These are phyloP conservation scores for Automeris io DNA, from an alignment of 2,888 invertebrate genomes.

Conservation along the genomic window DNA sequence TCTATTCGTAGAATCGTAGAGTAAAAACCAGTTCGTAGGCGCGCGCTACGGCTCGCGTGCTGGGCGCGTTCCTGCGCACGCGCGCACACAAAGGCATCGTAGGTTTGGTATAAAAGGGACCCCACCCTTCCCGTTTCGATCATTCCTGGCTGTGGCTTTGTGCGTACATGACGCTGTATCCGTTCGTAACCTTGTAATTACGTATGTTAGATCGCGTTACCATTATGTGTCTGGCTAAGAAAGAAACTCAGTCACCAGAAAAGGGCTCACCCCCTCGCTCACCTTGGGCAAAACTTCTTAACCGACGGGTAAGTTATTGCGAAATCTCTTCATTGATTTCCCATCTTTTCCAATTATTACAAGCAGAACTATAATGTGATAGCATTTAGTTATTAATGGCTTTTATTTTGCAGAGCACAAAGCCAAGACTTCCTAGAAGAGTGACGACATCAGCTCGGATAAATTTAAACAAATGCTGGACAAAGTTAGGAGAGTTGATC, in stretches of 20 bases:
- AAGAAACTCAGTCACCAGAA: conserved; percentile 58
- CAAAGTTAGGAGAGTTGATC: conserved; percentile 77
- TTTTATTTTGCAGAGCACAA: conserved; percentile 65
- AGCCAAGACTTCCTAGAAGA: conserved; percentile 75
- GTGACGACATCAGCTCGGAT: conserved; percentile 76
- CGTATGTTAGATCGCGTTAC: conserved; percentile 54
- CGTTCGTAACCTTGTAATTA: conserved; percentile 55
- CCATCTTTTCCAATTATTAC: not conserved
- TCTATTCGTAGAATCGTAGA: conserved; percentile 64
- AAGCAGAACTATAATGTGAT: not conserved
- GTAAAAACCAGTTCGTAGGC: conserved; percentile 63
- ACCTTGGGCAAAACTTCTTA: conserved; percentile 76
- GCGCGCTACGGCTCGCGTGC: conserved; percentile 51
- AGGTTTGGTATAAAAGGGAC: conserved; percentile 54
- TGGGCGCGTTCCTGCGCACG: conserved; percentile 38
- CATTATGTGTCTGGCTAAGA: conserved; percentile 76
- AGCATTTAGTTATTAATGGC: not conserved
- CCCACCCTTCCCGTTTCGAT: conserved; percentile 64
- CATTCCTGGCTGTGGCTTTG: conserved; percentile 65
- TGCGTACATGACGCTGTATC: conserved; percentile 52
- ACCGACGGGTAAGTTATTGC: conserved; percentile 67
- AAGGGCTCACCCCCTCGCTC: conserved; percentile 68
- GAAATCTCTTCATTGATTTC: conserved; percentile 1
- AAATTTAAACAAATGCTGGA: conserved; percentile 81
- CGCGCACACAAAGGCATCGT: conserved; percentile 30